These are phyloP conservation scores for Syrrhaptes paradoxus DNA, from an alignment of 2,113 vertebrate species.

Conservation along the genomic window DNA sequence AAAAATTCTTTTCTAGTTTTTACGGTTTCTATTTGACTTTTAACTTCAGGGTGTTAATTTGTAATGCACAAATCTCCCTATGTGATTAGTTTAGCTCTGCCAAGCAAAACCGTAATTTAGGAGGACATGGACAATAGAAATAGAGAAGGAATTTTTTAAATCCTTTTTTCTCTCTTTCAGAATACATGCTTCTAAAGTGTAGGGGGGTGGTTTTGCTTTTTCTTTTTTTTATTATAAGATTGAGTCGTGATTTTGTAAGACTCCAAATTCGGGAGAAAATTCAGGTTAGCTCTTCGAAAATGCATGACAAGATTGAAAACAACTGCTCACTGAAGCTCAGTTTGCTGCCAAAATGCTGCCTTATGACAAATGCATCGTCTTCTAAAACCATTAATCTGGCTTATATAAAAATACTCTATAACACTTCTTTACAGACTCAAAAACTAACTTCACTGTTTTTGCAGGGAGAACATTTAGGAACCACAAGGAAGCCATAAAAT, in stretches of 20 bases:
- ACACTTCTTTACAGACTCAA: conserved; percentile 3
- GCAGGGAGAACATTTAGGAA: conserved; percentile 24
- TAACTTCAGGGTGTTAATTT: not conserved
- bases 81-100: not conserved
- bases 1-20: not conserved
- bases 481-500: conserved; percentile 32
- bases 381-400: conserved; percentile 50
- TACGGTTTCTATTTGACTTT: not conserved
- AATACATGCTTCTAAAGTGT: not conserved
- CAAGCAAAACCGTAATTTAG: not conserved
- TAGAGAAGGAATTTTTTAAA: not conserved
- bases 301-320: conserved; percentile 45
- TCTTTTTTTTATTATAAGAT: not conserved
- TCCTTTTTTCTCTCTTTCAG: not conserved
- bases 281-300: conserved; percentile 15
- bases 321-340: conserved; percentile 39
- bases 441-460: not conserved
- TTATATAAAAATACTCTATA: conserved; percentile 51
- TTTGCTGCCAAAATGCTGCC: conserved; percentile 50
- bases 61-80: not conserved
- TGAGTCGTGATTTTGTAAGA: conserved; percentile 41
- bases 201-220: not conserved
- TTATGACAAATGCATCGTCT: conserved; percentile 56
- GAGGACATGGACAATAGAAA: not conserved
- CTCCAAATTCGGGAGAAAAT: conserved; percentile 30